phyloP scores from a whole-genome alignment of 2,797 vertebrate genomes.

The Cyclopterus lumpus region DNA sequence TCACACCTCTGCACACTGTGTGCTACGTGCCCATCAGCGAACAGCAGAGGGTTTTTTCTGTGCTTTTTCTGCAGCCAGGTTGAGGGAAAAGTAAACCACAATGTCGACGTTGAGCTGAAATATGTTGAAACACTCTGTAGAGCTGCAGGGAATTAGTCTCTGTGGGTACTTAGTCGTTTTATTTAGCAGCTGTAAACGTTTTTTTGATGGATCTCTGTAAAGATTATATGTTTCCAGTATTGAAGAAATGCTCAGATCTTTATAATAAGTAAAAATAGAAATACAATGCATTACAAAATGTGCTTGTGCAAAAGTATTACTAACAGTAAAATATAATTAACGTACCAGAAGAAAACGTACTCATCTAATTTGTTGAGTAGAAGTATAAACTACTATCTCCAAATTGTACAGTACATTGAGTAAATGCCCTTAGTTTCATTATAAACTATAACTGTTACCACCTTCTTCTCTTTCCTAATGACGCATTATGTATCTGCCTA shows the following conservation, averaged over 20 bases:
- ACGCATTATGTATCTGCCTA: constrained; percentile 39
- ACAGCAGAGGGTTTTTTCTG: constrained; percentile 29
- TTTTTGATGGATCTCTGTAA: background rate
- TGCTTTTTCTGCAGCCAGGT: constrained; percentile 27
- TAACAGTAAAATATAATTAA: background rate
- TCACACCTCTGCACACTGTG: constrained; percentile 57
- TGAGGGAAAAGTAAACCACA: constrained; percentile 25
- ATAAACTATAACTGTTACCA: constrained; percentile 13
- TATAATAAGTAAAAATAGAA: background rate
- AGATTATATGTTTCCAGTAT: background rate
- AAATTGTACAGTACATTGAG: background rate
- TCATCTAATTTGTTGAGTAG: too few species aligned
- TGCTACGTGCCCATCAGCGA: constrained; percentile 26
- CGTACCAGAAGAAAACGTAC: background rate
- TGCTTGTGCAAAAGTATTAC: background rate
- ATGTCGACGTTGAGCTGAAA: background rate
- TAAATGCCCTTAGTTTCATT: constrained; percentile 1
- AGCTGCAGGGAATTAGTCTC: background rate
- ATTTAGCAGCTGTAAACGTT: background rate
- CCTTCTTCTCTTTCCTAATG: constrained; percentile 28
- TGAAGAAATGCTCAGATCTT: background rate
- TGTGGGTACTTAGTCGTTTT: background rate
- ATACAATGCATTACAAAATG: background rate
- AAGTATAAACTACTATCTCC: background rate
- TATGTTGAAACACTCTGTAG: background rate